These are phyloP conservation scores for Turritopsis rubra DNA, from an alignment of 30 jellyfish, hydroid and myxozoan species.

Conservation along the genomic window DNA sequence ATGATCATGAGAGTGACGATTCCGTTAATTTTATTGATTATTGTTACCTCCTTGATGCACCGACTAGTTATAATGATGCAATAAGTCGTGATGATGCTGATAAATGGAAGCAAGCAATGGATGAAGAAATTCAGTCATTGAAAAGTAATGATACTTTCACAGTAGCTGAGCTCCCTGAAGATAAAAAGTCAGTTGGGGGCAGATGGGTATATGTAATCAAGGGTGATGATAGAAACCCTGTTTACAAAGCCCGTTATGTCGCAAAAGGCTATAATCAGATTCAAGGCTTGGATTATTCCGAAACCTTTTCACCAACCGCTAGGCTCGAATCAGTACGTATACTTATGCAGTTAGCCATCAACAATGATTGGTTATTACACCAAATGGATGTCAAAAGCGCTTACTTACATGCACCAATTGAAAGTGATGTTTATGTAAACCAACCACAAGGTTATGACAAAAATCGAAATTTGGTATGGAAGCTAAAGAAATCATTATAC, in stretches of 20 bases:
- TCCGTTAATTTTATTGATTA: slow-evolving; percentile 17
- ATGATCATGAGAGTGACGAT: slow-evolving; percentile 1
- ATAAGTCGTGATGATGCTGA: slow-evolving; percentile 23
- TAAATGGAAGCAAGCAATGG: slow-evolving; percentile 28
- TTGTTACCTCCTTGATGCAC: slow-evolving; percentile 21
- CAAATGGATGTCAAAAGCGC: slow-evolving; percentile 29
- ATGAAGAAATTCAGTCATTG: background rate
- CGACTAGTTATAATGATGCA: slow-evolving; percentile 37
- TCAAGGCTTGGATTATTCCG: slow-evolving; percentile 31
- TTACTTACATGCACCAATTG: slow-evolving; percentile 43
- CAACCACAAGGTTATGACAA: slow-evolving; percentile 39
- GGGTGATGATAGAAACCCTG: slow-evolving; percentile 11
- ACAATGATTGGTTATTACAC: slow-evolving; percentile 19
- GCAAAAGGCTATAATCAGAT: slow-evolving; percentile 26
- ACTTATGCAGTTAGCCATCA: slow-evolving; percentile 29
- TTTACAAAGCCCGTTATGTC: slow-evolving; percentile 45
- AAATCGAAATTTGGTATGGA: background rate
- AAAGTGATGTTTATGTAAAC: slow-evolving; percentile 31
- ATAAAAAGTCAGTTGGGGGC: slow-evolving; percentile 23
- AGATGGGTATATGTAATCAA: slow-evolving; percentile 28
- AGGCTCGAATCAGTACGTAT: slow-evolving; percentile 29
- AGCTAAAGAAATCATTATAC: slow-evolving; percentile 10
- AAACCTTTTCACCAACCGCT: slow-evolving; percentile 44
- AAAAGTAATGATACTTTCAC: slow-evolving; percentile 10
- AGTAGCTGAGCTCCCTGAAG: slow-evolving; percentile 10